Evolutionary conservation across 2,797 vertebrate species (phyloP).

Genomic region (Geotrypetes seraphini): DNA sequence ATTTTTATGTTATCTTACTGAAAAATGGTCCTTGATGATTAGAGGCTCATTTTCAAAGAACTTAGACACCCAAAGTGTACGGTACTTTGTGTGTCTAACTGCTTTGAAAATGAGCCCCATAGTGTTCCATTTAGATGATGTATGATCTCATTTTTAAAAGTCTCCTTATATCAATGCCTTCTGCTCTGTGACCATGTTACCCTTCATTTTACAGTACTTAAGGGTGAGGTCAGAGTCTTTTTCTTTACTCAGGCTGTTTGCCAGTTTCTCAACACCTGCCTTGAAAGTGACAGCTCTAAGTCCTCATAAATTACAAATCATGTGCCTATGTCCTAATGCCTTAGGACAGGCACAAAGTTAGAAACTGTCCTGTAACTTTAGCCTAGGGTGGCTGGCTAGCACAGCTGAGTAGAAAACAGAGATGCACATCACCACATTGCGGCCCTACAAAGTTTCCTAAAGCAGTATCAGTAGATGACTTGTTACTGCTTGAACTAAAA

Average conservation of each 20-base stretch:
- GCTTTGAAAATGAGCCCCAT: too few species aligned
- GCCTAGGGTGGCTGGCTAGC: slow-evolving; percentile 50
- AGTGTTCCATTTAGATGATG: slow-evolving; percentile 44
- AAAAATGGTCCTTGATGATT: too few species aligned
- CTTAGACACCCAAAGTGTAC: too few species aligned
- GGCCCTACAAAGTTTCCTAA: slow-evolving; percentile 10
- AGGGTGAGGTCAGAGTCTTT: slow-evolving; percentile 83
- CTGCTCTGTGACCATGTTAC: slow-evolving; percentile 75
- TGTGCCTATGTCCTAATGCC: slow-evolving; percentile 71
- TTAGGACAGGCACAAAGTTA: slow-evolving; percentile 76
- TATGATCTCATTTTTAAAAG: slow-evolving; percentile 71
- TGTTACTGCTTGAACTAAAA: too few species aligned
- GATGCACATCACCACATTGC: slow-evolving; percentile 36
- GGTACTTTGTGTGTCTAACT: too few species aligned
- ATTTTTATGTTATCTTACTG: too few species aligned
- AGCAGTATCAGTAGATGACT: too few species aligned
- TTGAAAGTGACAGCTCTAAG: slow-evolving; percentile 89
- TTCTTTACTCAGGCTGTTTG: slow-evolving; percentile 67
- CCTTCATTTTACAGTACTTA: slow-evolving; percentile 74
- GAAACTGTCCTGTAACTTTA: slow-evolving; percentile 79
- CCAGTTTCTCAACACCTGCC: slow-evolving; percentile 89
- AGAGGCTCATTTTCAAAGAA: too few species aligned
- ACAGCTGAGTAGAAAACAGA: slow-evolving; percentile 70
- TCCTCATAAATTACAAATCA: slow-evolving; percentile 94
- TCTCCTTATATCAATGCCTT: slow-evolving; percentile 63